Evolutionary conservation across 1,140 invertebrate species (phyloP).

Genomic region (Lasaia peninsularis): DNA sequence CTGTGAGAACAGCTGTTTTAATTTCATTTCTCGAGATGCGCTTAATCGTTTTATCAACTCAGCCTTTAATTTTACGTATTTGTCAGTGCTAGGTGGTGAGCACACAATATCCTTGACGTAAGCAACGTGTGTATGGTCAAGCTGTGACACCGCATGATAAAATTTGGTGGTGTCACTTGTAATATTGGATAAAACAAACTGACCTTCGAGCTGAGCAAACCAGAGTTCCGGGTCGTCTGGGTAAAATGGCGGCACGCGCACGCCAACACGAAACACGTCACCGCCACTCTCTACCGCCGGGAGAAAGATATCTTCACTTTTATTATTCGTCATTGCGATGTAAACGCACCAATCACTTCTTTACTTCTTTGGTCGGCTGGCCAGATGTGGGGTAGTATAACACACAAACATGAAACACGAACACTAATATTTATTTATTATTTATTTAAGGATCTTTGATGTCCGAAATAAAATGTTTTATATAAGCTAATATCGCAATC

Average conservation of each 20-base stretch:
- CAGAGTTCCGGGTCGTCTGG: constrained; percentile 25
- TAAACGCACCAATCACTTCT: no score
- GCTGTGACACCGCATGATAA: background rate
- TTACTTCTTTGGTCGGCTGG: no score
- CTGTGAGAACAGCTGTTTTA: constrained; percentile 38
- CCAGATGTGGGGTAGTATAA: no score
- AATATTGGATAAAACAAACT: constrained; percentile 15
- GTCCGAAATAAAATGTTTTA: no score
- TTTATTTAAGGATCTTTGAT: no score
- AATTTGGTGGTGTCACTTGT: no score
- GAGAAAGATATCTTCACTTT: background rate
- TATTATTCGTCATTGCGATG: background rate
- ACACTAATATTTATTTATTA: no score
- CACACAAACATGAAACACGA: no score
- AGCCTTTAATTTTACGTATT: constrained; percentile 30
- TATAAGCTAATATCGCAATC: no score
- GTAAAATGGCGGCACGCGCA: background rate
- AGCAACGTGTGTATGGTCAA: background rate
- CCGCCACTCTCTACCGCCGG: background rate
- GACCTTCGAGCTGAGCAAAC: constrained; percentile 23
- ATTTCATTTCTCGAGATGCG: constrained; percentile 31
- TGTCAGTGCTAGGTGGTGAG: constrained; percentile 2
- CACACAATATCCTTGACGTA: constrained; percentile 15
- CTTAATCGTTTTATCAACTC: constrained; percentile 36
- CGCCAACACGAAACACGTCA: background rate